Evolutionary conservation across 2,888 invertebrate species (phyloP), one percentile per base, ranked within the genome.

Genomic region (Volucella inflata): DNA sequence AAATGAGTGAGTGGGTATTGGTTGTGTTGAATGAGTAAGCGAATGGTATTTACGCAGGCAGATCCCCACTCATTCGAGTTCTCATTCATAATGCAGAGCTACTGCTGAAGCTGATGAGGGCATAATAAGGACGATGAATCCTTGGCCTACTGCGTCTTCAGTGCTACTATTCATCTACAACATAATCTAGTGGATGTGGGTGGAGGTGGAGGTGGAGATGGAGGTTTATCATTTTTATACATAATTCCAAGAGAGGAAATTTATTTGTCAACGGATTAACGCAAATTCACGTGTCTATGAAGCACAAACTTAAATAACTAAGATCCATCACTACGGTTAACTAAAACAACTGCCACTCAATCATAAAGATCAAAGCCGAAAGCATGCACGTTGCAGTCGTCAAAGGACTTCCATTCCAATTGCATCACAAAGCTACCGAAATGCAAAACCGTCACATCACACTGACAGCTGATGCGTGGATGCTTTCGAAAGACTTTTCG

Each of bases 121-220:
- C 50, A 50, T 67, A 65, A 67, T 75, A 70, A 68, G 21, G 53
- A 67, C 46, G 62, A 62, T 30, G 51, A 70, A 53, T 77, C 77
- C 77, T 77, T 77, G 77, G 68, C 77, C 77, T 77, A 77, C 68
- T 77, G 55, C 38, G 44, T 55, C 57, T 57, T 30, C 8, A 30
- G 46, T 46, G 36, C 42, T 17, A 30, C 44, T 30, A 16, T 59
- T 44, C 9, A 36, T 60, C 50, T 76, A 40, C 30, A 36, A 44
- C n/a, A 11, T 40, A 42, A 2, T 51, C 51, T 30, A 9, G 11
- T 38, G 42, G n/a, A n/a, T n/a, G n/a, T n/a, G n/a, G n/a, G n/a
- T n/a, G n/a, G n/a, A n/a, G n/a, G n/a, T n/a, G n/a, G n/a, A n/a
- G n/a, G n/a, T n/a, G n/a, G n/a, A n/a, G n/a, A n/a, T 12, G 44